phyloP scores from a whole-genome alignment of 2,113 vertebrate genomes.

The Oncorhynchus keta region DNA sequence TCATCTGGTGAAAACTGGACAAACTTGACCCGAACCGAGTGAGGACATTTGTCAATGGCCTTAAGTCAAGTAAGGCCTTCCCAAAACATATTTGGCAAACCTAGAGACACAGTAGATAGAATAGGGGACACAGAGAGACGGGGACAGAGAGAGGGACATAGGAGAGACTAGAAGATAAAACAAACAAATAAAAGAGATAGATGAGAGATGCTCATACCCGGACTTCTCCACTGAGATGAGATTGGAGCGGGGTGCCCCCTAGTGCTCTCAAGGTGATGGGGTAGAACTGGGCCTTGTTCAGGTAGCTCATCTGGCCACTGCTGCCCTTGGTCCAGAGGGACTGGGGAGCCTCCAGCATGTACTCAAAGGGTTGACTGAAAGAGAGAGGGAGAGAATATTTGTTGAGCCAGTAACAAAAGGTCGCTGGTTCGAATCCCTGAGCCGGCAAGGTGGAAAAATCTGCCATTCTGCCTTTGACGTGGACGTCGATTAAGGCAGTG shows the following conservation, averaged over 20 bases:
- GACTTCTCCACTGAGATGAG: conserved; percentile 82
- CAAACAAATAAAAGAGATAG: not conserved
- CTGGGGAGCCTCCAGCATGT: conserved; percentile 83
- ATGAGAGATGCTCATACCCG: conserved; percentile 64
- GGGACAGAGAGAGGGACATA: too few relatives aligned
- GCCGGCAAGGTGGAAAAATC: too few relatives aligned
- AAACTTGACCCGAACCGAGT: too few relatives aligned
- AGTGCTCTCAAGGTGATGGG: conserved; percentile 78
- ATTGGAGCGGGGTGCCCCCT: conserved; percentile 73
- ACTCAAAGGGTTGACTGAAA: conserved; percentile 80
- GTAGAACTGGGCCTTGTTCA: conserved; percentile 87
- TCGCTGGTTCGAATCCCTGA: not conserved
- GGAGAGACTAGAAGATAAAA: too few relatives aligned
- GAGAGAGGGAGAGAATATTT: not conserved
- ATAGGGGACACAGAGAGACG: too few relatives aligned
- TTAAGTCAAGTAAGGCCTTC: too few relatives aligned
- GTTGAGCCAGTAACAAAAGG: too few relatives aligned
- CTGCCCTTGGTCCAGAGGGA: conserved; percentile 80
- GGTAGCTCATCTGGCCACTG: conserved; percentile 82
- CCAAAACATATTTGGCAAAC: too few relatives aligned
- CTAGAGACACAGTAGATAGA: too few relatives aligned
- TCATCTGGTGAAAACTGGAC: too few relatives aligned
- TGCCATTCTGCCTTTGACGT: not conserved
- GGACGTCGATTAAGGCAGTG: not conserved
- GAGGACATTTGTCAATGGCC: too few relatives aligned